Evolutionary conservation across 2,888 invertebrate genomes (phyloP).

Genomic region (Ptychoptera contaminata): DNA sequence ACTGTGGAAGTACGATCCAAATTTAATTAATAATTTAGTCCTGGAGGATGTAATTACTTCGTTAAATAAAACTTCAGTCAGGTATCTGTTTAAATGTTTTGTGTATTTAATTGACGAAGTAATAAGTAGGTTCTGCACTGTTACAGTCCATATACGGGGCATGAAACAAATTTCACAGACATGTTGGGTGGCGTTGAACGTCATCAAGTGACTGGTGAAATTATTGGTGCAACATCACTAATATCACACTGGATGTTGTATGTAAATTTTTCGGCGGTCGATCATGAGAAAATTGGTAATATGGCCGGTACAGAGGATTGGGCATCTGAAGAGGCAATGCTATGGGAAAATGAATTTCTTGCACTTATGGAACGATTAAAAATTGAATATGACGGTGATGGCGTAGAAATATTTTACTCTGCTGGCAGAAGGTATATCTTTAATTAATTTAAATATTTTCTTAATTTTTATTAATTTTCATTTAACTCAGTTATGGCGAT

Average conservation of each 20-base stretch:
- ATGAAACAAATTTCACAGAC: slow-evolving; percentile 43
- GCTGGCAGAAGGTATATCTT: slow-evolving; percentile 38
- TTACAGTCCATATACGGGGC: slow-evolving; percentile 45
- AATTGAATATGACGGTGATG: slow-evolving; percentile 23
- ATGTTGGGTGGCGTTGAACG: slow-evolving; percentile 42
- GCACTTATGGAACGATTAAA: slow-evolving; percentile 27
- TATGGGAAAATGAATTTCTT: slow-evolving; percentile 46
- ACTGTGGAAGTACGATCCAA: slow-evolving; percentile 47
- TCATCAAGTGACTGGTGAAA: slow-evolving; percentile 39
- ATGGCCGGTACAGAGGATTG: slow-evolving; percentile 59
- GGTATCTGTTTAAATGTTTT: neutral
- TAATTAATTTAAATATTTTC: neutral
- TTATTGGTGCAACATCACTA: slow-evolving; percentile 45
- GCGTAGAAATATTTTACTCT: slow-evolving; percentile 37
- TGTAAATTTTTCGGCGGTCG: slow-evolving; percentile 50
- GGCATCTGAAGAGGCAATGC: slow-evolving; percentile 36
- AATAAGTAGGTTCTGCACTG: neutral
- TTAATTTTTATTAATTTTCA: slow-evolving; percentile 2
- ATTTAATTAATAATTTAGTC: slow-evolving; percentile 36
- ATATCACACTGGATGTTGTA: slow-evolving; percentile 46
- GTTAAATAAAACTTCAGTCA: slow-evolving; percentile 38
- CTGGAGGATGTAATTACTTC: slow-evolving; percentile 43
- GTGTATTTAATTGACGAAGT: too few relatives aligned
- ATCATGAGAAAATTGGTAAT: slow-evolving; percentile 50
- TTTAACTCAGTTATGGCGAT: slow-evolving; percentile 48